A percentile compares a stretch with the other conserved stretches of the same genome.
These are phyloP conservation scores for Caloenas nicobarica DNA, from an alignment of 2,113 vertebrate genomes.

Conservation along the genomic window DNA sequence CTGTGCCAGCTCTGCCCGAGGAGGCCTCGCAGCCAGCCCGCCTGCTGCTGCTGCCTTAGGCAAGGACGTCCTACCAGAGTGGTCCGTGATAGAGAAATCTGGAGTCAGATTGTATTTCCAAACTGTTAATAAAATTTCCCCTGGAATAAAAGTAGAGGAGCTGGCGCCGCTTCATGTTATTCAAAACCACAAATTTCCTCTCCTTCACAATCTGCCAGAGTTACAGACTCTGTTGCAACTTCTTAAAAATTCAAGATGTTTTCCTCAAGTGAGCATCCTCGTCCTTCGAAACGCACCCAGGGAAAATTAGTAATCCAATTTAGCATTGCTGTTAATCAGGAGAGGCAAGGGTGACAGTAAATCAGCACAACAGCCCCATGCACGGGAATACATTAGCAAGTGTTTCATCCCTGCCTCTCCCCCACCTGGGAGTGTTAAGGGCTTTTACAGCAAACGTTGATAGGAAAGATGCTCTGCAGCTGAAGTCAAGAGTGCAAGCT, in stretches of 20 bases:
- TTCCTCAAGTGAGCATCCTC: neutral
- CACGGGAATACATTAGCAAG: neutral
- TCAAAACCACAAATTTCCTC: slow-evolving; percentile 42
- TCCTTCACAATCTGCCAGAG: neutral
- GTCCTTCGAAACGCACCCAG: neutral
- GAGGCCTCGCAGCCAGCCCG: neutral
- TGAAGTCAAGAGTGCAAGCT: neutral
- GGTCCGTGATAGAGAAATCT: neutral
- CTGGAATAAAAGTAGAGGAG: slow-evolving; percentile 34
- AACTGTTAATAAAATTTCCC: slow-evolving; percentile 39
- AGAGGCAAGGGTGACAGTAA: neutral
- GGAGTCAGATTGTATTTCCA: slow-evolving; percentile 5
- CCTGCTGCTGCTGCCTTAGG: neutral
- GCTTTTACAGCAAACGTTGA: neutral
- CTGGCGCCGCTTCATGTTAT: slow-evolving; percentile 11
- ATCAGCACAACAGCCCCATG: too few relatives aligned
- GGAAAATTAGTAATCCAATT: neutral
- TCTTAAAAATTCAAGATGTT: slow-evolving; percentile 19
- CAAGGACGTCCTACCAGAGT: neutral
- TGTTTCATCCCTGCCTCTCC: neutral
- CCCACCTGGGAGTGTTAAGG: neutral
- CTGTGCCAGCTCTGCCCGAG: neutral
- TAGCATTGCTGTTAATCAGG: neutral
- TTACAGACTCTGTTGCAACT: neutral
- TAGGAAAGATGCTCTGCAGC: neutral